A percentile compares a stretch with the other conserved stretches of the same genome.
Evolutionary conservation across 1,140 invertebrate genomes (phyloP).

Genomic region (Drosophila subpulchrella): DNA sequence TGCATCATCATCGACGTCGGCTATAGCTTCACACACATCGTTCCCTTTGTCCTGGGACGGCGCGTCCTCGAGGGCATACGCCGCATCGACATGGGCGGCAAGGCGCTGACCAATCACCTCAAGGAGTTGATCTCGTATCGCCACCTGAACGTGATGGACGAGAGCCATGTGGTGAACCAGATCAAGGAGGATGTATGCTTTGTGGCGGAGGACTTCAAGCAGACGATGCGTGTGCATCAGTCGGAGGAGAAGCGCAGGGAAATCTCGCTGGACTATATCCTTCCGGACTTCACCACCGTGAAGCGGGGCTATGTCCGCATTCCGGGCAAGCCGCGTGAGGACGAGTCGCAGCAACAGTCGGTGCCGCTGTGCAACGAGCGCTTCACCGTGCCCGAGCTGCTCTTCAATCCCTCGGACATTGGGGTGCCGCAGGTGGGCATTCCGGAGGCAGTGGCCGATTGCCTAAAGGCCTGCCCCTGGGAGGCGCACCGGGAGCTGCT

Average conservation of each 20-base stretch:
- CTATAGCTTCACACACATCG: constrained; percentile 97
- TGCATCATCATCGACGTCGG: constrained; percentile 96
- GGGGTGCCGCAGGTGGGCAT: constrained; percentile 95
- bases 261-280: constrained; percentile 95
- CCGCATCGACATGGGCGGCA: constrained; percentile 98
- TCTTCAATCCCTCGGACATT: constrained; percentile 98
- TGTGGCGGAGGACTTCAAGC: constrained; percentile 94
- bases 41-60: constrained; percentile 96
- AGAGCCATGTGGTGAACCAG: constrained; percentile 99
- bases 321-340: constrained; percentile 48
- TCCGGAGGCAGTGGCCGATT: constrained; percentile 93
- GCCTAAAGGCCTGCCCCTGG: constrained; percentile 90
- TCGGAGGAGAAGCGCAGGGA: constrained; percentile 86
- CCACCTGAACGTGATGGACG: constrained; percentile 99
- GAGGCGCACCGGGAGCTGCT: constrained; percentile 93
- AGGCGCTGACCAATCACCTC: constrained; percentile 98
- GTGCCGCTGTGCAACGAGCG: constrained; percentile 96
- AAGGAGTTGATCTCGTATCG: constrained; percentile 97
- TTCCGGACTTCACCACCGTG: constrained; percentile 97
- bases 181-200: constrained; percentile 99
- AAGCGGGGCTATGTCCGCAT: constrained; percentile 90
- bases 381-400: constrained; percentile 96
- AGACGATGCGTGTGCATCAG: constrained; percentile 92
- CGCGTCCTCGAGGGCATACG: constrained; percentile 91
- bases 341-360: constrained; percentile 88